Evolutionary conservation across 1,140 invertebrate species (phyloP).

Genomic region (Heliothis subflexa): DNA sequence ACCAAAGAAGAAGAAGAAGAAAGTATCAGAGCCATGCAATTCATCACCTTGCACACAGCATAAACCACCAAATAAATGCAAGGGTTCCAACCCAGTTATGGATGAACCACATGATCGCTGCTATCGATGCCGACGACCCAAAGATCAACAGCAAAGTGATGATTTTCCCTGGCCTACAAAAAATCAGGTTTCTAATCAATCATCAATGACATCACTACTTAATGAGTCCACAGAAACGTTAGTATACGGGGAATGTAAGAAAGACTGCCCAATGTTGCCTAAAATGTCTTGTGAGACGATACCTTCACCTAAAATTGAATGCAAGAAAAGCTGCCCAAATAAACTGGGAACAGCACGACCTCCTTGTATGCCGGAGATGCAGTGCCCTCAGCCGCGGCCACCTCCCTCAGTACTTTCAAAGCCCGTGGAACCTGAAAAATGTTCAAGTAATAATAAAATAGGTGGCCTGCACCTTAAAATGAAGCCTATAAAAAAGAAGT

Average conservation of each 20-base stretch:
- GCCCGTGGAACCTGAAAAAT: not conserved
- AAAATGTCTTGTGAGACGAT: not conserved
- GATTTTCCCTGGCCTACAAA: slow-evolving; percentile 47
- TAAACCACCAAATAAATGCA: too few relatives aligned
- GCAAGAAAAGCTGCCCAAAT: slow-evolving; percentile 31
- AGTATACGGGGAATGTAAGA: slow-evolving; percentile 19
- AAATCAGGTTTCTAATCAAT: slow-evolving; percentile 46
- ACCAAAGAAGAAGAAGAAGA: too few relatives aligned
- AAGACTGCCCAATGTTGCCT: slow-evolving; percentile 20
- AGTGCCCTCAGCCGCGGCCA: not conserved
- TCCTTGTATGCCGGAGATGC: slow-evolving; percentile 9
- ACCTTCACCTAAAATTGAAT: slow-evolving; percentile 4
- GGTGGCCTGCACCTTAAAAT: slow-evolving; percentile 59
- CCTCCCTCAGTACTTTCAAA: slow-evolving; percentile 35
- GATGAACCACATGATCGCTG: too few relatives aligned
- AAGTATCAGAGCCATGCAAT: not conserved
- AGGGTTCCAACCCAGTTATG: too few relatives aligned
- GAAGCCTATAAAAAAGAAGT: slow-evolving; percentile 44
- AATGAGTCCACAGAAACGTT: not conserved
- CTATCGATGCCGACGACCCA: not conserved
- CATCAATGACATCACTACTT: slow-evolving; percentile 3
- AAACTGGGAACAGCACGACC: not conserved
- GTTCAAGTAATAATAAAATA: slow-evolving; percentile 42
- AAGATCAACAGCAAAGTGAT: not conserved
- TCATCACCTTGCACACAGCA: slow-evolving; percentile 35